Evolutionary conservation across 2,113 vertebrate species (phyloP).

Genomic region (Archilochus colubris): DNA sequence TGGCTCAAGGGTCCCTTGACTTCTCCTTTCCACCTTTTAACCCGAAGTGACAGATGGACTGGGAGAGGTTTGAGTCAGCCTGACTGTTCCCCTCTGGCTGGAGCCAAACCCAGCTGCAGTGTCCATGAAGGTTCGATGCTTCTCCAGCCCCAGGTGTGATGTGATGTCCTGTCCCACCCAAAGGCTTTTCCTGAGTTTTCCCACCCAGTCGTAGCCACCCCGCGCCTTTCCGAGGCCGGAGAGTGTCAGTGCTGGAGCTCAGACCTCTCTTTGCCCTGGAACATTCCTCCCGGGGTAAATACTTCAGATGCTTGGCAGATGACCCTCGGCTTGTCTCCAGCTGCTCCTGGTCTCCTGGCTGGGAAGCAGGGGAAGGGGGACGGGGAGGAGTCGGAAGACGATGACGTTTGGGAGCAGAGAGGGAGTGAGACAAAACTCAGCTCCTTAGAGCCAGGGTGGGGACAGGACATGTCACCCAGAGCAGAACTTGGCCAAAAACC

Average conservation of each 20-base stretch:
- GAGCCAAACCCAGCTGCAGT: neutral
- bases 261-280: neutral
- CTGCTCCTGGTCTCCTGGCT: neutral
- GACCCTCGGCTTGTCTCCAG: neutral
- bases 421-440: neutral
- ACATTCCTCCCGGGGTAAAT: slow-evolving; percentile 1
- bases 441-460: rapidly evolving
- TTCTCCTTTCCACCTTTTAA: rapidly evolving
- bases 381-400: neutral
- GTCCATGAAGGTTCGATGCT: too few relatives aligned
- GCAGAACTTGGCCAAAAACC: neutral
- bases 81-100: rapidly evolving
- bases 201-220: neutral
- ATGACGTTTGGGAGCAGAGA: neutral
- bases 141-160: too few relatives aligned
- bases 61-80: neutral
- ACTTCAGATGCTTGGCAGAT: slow-evolving; percentile 10
- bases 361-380: neutral
- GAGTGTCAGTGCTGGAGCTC: neutral
- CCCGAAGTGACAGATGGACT: neutral
- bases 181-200: neutral
- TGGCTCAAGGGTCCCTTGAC: rapidly evolving
- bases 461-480: neutral
- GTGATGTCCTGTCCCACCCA: too few relatives aligned
- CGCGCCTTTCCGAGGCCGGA: too few relatives aligned